phyloP scores from a whole-genome alignment of 1,140 invertebrate species.

The Trichoplusia ni region DNA sequence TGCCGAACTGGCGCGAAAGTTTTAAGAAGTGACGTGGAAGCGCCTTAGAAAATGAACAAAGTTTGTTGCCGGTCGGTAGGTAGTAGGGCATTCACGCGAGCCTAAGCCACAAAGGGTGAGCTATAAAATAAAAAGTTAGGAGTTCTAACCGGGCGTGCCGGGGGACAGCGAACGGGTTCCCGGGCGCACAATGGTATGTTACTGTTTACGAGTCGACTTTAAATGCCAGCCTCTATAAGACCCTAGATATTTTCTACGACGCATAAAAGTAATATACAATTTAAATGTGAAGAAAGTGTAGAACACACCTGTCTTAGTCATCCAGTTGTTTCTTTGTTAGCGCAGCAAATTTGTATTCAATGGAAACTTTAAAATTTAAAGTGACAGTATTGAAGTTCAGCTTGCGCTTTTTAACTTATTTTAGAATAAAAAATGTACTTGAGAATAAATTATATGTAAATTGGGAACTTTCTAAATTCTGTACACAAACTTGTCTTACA shows the following conservation, averaged over 20 bases:
- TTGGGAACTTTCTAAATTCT: no score
- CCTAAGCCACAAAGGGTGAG: slow-evolving; percentile 70
- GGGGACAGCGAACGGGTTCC: slow-evolving; percentile 70
- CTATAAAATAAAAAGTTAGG: slow-evolving; percentile 77
- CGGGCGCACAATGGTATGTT: slow-evolving; percentile 55
- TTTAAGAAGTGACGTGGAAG: slow-evolving; percentile 44
- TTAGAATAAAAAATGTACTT: no score
- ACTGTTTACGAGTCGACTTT: slow-evolving; percentile 23
- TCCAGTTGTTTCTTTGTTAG: slow-evolving; percentile 8
- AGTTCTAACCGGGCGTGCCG: slow-evolving; percentile 73
- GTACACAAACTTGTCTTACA: no score
- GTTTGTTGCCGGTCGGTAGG: slow-evolving; percentile 39
- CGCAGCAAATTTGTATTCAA: no score
- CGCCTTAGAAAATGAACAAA: slow-evolving; percentile 40
- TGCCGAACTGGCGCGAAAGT: slow-evolving; percentile 47
- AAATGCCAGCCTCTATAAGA: neutral
- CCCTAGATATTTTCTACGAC: slow-evolving; percentile 28
- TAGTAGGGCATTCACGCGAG: slow-evolving; percentile 63
- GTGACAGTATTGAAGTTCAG: no score
- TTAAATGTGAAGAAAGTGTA: slow-evolving; percentile 11
- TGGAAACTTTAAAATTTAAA: no score
- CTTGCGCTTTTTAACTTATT: no score
- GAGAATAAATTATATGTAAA: no score
- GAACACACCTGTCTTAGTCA: slow-evolving; percentile 7
- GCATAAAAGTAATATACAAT: neutral